Conservation (phyloP, 2,113 vertebrate species). For the Leuciscus idus region DNA sequence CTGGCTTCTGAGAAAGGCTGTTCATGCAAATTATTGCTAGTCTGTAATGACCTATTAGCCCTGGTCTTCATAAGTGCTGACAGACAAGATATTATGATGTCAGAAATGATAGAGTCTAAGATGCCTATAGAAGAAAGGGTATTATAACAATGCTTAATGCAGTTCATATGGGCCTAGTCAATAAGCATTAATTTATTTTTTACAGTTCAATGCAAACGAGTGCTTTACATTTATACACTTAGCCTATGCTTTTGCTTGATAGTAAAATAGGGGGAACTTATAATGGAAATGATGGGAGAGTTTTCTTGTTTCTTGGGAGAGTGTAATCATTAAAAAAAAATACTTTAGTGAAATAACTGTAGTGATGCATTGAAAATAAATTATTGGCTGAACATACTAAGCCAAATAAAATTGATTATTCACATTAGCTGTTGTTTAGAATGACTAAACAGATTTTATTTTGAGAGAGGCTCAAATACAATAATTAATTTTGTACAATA, state of each 20-base stretch:
- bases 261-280: background rate
- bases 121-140: slow-evolving; percentile 3
- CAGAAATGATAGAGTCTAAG: background rate
- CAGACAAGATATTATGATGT: background rate
- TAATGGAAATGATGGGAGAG: background rate
- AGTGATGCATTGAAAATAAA: background rate
- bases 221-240: background rate
- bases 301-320: background rate
- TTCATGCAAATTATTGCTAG: slow-evolving; percentile 26
- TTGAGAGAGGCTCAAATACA: background rate
- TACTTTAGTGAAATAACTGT: background rate
- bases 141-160: slow-evolving; percentile 2
- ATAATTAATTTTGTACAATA: background rate
- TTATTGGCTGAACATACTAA: background rate
- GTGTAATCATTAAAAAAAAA: too few relatives aligned
- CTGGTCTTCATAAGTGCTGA: background rate
- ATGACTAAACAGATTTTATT: background rate
- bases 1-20: background rate
- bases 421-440: background rate
- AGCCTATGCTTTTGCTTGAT: background rate
- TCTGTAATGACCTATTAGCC: slow-evolving; percentile 1
- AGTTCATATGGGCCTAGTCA: background rate
- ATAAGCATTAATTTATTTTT: slow-evolving; percentile 4
- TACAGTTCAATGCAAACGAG: background rate
- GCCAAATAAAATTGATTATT: background rate